Evolutionary conservation across 2,113 vertebrate species (phyloP).

Genomic region (Anser brachyrhynchus): DNA sequence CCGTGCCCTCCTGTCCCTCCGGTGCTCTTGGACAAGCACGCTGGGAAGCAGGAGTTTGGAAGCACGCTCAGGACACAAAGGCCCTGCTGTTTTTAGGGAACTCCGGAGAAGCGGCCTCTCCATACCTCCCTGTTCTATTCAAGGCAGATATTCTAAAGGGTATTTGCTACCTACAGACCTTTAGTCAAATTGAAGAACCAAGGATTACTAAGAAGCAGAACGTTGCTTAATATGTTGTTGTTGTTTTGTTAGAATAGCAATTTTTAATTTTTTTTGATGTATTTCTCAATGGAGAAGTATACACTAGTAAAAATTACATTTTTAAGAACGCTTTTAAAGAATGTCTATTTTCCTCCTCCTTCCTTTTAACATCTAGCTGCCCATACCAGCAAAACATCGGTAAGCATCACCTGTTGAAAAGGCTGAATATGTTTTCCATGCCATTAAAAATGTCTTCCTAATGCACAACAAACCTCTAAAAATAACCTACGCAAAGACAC

Average conservation of each 20-base stretch:
- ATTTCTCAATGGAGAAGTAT: not conserved
- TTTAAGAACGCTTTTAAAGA: not conserved
- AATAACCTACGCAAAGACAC: conserved; percentile 1
- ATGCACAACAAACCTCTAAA: conserved; percentile 35
- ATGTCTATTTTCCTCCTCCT: not conserved
- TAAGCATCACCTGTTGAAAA: not conserved
- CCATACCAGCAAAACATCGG: not conserved
- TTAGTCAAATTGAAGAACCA: not conserved
- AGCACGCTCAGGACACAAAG: not conserved
- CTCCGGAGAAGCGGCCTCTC: not conserved
- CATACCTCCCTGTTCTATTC: not conserved
- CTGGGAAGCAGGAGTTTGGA: not conserved
- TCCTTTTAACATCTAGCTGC: not conserved
- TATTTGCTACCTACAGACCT: not conserved
- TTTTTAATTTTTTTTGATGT: not conserved
- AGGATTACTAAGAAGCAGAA: not conserved
- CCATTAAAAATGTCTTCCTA: not conserved
- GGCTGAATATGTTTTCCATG: not conserved
- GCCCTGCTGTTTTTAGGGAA: not conserved
- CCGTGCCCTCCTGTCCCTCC: not conserved
- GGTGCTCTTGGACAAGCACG: not conserved
- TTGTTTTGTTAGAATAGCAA: not conserved
- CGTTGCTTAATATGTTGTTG: not conserved
- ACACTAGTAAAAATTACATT: not conserved
- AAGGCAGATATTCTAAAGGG: not conserved